Conservation (phyloP, 2,797 vertebrate genomes). For the Clamator glandarius region DNA sequence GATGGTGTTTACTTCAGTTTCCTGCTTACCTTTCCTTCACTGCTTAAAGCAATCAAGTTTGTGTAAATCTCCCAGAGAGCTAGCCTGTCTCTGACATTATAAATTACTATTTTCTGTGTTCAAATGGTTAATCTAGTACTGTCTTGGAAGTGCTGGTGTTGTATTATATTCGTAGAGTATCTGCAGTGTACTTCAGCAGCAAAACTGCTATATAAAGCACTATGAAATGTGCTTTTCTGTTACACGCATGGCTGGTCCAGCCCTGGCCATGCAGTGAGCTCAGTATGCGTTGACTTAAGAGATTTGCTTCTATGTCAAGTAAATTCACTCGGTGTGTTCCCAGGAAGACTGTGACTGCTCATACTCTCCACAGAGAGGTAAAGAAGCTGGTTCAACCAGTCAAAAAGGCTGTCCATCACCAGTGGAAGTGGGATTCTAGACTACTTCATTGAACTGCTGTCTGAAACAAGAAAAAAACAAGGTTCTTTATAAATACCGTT, state of each 20-base stretch:
- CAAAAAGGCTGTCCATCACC: neutral
- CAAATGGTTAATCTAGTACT: neutral
- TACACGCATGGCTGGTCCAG: neutral
- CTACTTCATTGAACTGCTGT: neutral
- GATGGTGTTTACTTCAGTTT: neutral
- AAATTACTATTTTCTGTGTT: neutral
- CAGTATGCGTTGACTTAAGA: neutral
- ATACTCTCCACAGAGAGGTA: neutral
- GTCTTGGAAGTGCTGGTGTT: neutral
- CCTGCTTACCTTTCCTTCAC: neutral
- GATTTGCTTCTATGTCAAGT: neutral
- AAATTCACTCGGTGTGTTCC: neutral
- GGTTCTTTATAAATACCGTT: neutral
- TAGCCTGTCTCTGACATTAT: neutral
- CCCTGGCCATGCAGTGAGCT: neutral
- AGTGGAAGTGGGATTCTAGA: neutral
- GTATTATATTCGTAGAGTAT: neutral
- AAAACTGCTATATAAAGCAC: neutral
- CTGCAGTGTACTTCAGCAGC: neutral
- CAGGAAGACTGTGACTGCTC: neutral
- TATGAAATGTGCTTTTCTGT: neutral
- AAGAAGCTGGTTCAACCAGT: neutral
- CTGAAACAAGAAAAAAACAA: neutral
- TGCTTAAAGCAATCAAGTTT: neutral
- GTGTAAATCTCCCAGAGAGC: neutral